phyloP scores from a whole-genome alignment of 2,797 vertebrate species.

The Pangasius macronema region DNA sequence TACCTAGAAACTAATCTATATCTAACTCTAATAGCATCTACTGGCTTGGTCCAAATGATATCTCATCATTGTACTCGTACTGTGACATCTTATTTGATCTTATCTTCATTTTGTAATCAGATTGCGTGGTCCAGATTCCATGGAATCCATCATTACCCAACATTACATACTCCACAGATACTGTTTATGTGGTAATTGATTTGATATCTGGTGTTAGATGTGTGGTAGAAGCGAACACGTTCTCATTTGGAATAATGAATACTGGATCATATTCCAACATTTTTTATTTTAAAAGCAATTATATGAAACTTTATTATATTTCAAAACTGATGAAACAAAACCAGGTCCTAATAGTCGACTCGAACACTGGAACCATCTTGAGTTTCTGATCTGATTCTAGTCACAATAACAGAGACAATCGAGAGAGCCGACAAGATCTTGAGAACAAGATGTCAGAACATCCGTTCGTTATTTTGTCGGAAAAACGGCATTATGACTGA shows the following conservation, averaged over 20 bases:
- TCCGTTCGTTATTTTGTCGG: background rate
- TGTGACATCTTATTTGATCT: background rate
- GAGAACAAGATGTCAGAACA: conserved; percentile 9
- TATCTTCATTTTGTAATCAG: background rate
- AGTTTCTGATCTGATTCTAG: background rate
- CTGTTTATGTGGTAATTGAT: too few species aligned
- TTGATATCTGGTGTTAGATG: too few species aligned
- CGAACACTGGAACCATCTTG: background rate
- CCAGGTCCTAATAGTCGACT: background rate
- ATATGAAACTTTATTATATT: background rate
- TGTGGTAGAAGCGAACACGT: too few species aligned
- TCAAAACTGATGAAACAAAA: background rate
- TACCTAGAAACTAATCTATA: too few species aligned
- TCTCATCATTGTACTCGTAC: background rate
- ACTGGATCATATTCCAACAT: too few species aligned
- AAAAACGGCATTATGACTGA: conserved; percentile 14
- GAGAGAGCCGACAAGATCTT: background rate
- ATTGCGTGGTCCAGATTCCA: background rate
- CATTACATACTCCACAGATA: too few species aligned
- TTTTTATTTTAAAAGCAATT: too few species aligned
- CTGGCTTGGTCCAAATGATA: background rate
- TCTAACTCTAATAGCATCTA: background rate
- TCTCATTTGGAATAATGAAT: too few species aligned
- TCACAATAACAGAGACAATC: too few species aligned
- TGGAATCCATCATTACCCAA: background rate